Conservation (phyloP, 2,888 invertebrate genomes). For the Scaptodrosophila latifasciaeformis region DNA sequence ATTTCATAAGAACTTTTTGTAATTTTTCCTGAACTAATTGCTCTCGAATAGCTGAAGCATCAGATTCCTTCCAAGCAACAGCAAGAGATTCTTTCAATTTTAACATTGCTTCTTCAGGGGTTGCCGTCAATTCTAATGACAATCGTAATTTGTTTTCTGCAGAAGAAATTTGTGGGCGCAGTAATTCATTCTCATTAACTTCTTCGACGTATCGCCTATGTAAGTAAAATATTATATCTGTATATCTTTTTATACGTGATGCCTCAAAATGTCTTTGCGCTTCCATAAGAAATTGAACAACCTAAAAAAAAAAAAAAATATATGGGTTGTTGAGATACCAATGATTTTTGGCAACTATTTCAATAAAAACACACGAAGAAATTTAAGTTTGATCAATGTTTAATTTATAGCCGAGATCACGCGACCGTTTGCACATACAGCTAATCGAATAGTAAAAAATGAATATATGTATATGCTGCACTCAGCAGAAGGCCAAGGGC, state of each 20-base stretch:
- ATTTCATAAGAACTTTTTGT: conserved; percentile 59
- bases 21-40: conserved; percentile 67
- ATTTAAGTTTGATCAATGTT: too few relatives aligned
- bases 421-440: too few relatives aligned
- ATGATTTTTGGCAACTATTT: too few relatives aligned
- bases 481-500: too few relatives aligned
- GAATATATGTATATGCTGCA: too few relatives aligned
- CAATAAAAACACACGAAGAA: too few relatives aligned
- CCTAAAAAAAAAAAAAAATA: too few relatives aligned
- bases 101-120: conserved; percentile 62
- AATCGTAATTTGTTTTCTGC: conserved; percentile 60
- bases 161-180: conserved; percentile 58
- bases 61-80: conserved; percentile 68
- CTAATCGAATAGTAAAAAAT: too few relatives aligned
- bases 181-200: conserved; percentile 48
- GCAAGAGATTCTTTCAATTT: conserved; percentile 54
- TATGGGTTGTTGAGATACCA: too few relatives aligned
- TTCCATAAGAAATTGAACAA: conserved; percentile 60
- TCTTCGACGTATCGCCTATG: conserved; percentile 59
- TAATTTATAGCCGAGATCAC: too few relatives aligned
- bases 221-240: conserved; percentile 56
- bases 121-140: conserved; percentile 61
- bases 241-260: conserved; percentile 56
- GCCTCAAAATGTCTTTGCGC: conserved; percentile 57
- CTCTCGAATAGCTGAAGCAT: conserved; percentile 63